phyloP scores from a whole-genome alignment of 2,113 vertebrate genomes.

The Seriola aureovittata region DNA sequence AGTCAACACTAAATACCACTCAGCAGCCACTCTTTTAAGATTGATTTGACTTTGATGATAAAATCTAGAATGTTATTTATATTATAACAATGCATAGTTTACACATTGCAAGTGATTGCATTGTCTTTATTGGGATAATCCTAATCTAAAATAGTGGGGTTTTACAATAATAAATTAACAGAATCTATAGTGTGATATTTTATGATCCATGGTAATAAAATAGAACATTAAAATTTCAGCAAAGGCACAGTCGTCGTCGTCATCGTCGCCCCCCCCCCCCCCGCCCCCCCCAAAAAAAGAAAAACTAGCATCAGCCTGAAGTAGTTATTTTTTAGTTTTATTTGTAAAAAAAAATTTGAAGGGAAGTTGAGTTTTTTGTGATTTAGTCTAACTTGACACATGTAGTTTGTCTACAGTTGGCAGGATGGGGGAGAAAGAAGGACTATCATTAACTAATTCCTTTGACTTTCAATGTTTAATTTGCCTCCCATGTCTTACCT shows the following conservation, averaged over 20 bases:
- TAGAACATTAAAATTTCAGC: not conserved
- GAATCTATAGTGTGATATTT: not conserved
- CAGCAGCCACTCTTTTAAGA: not conserved
- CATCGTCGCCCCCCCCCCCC: too few relatives aligned
- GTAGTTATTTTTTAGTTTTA: not conserved
- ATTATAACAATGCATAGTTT: not conserved
- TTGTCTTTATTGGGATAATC: not conserved
- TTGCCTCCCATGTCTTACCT: not conserved
- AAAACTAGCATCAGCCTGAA: too few relatives aligned
- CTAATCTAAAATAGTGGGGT: not conserved
- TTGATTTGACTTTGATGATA: not conserved
- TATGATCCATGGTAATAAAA: not conserved
- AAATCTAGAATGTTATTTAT: not conserved
- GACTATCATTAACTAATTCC: not conserved
- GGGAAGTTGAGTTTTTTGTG: not conserved
- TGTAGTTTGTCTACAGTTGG: not conserved
- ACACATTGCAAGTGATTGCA: not conserved
- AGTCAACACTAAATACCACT: not conserved
- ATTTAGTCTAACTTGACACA: not conserved
- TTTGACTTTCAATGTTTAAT: not conserved
- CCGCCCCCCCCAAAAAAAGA: not conserved
- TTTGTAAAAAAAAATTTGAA: not conserved
- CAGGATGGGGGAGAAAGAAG: not conserved
- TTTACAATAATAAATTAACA: not conserved
- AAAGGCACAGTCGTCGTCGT: not conserved